These are phyloP conservation scores for Drosophila sp. DNA, from an alignment of 1,140 invertebrate species.

Conservation along the genomic window DNA sequence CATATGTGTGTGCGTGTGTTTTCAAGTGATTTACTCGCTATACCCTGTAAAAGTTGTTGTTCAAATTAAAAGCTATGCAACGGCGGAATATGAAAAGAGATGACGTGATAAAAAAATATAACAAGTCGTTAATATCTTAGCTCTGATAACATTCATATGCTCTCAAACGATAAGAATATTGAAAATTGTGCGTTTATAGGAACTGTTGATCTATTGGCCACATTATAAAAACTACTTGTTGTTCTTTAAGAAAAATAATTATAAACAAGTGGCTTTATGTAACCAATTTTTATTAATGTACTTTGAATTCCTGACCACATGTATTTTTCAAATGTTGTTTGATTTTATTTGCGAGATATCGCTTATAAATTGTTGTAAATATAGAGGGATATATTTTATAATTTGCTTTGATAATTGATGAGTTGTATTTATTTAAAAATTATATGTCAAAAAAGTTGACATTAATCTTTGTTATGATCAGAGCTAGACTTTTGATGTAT, in stretches of 20 bases:
- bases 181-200: no score
- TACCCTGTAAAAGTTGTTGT: constrained; percentile 12
- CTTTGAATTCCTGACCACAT: no score
- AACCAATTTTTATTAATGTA: no score
- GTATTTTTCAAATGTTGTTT: no score
- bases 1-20: constrained; percentile 2
- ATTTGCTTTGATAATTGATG: background rate
- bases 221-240: no score
- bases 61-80: background rate
- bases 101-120: background rate
- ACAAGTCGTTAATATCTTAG: no score
- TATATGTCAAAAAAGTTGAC: background rate
- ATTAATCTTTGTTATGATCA: background rate
- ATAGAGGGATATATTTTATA: background rate
- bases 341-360: no score
- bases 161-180: no score
- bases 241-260: no score
- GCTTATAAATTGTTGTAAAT: background rate
- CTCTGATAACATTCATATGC: no score
- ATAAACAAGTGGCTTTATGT: no score
- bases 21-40: constrained; percentile 13
- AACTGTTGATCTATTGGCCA: no score
- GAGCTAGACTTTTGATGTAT: background rate
- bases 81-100: background rate
- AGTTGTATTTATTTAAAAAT: background rate